Percentiles rank a stretch among this genome's conserved stretches.
These are phyloP conservation scores for Microchrysa polita DNA, from an alignment of 2,888 invertebrate species.

Conservation along the genomic window DNA sequence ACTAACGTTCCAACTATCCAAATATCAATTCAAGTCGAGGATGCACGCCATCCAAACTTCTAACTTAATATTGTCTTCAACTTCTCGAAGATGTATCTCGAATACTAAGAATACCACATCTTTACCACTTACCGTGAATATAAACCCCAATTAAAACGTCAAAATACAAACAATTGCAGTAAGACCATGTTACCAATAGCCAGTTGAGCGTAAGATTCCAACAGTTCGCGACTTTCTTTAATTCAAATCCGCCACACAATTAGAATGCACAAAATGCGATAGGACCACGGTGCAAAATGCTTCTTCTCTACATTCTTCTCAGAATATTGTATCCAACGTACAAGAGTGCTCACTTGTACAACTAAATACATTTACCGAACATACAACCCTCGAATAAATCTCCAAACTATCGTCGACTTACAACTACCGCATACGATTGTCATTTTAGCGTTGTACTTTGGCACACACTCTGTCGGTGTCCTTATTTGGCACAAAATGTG, in stretches of 20 bases:
- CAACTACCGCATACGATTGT: constrained; percentile 24
- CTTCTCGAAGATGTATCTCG: background rate
- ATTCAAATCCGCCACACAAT: constrained; percentile 35
- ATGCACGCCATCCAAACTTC: no score
- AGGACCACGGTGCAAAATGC: background rate
- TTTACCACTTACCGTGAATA: background rate
- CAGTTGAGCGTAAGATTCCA: constrained; percentile 37
- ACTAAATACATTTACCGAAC: background rate
- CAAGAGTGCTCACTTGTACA: background rate
- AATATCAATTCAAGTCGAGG: no score
- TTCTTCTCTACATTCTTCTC: background rate
- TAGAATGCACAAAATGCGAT: constrained; percentile 23
- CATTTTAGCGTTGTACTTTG: background rate
- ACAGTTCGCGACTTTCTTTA: constrained; percentile 35
- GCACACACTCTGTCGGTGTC: background rate
- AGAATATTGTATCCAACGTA: background rate
- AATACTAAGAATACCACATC: background rate
- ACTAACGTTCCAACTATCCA: no score
- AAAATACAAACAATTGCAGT: constrained; percentile 26
- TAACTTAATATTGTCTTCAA: background rate
- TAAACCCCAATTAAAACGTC: constrained; percentile 32
- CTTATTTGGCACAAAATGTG: constrained; percentile 1
- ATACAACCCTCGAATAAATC: constrained; percentile 25
- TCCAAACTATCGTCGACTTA: constrained; percentile 36
- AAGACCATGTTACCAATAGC: constrained; percentile 22